Evolutionary conservation across 1,140 invertebrate genomes (phyloP).

Genomic region (Drosophila kurseongensis): DNA sequence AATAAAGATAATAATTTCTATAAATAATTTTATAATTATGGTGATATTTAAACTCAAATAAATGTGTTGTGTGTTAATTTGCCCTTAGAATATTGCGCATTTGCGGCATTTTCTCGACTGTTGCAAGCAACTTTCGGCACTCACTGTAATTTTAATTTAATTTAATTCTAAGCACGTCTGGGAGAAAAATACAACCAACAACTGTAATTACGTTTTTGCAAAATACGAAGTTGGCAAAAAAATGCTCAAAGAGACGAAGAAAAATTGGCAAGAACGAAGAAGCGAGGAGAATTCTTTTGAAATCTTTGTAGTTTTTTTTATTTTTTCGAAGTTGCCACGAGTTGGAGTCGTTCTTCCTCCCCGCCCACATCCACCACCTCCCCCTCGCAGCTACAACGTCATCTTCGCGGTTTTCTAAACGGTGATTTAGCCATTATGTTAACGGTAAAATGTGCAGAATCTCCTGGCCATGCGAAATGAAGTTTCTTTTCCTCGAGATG

Average conservation of each 20-base stretch:
- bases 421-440: slow-evolving; percentile 81
- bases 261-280: slow-evolving; percentile 47
- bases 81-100: slow-evolving; percentile 9
- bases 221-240: slow-evolving; percentile 26
- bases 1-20: background rate
- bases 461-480: slow-evolving; percentile 49
- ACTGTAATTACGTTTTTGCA: slow-evolving; percentile 69
- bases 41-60: no score
- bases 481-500: slow-evolving; percentile 28
- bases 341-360: background rate
- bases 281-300: slow-evolving; percentile 48
- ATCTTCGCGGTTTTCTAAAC: slow-evolving; percentile 72
- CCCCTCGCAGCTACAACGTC: slow-evolving; percentile 35
- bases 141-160: slow-evolving; percentile 71
- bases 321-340: slow-evolving; percentile 9
- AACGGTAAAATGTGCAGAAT: slow-evolving; percentile 81
- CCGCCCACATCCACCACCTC: background rate
- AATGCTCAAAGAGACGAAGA: slow-evolving; percentile 5
- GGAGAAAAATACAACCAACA: slow-evolving; percentile 49
- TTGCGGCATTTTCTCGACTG: slow-evolving; percentile 18
- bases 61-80: no score
- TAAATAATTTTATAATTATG: slow-evolving; percentile 2
- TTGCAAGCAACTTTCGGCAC: slow-evolving; percentile 15
- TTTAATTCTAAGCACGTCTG: slow-evolving; percentile 76
- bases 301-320: slow-evolving; percentile 14